A percentile compares a stretch with the other conserved stretches of the same genome.
Conservation (phyloP, 1,140 invertebrate genomes). For the Eumeta japonica region DNA sequence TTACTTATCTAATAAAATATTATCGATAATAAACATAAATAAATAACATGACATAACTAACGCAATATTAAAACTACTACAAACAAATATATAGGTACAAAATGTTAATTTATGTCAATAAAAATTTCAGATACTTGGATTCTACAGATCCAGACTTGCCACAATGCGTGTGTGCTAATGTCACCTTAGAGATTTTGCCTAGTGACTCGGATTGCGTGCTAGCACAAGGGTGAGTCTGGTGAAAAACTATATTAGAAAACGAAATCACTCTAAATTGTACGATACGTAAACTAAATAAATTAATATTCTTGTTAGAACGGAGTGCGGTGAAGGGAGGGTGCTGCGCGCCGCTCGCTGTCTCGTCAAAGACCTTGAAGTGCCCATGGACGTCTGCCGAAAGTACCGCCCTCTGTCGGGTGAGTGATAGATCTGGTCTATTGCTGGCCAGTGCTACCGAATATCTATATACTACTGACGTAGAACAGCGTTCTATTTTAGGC, state of each 20-base stretch:
- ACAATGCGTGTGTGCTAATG: constrained; percentile 37
- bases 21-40: no score
- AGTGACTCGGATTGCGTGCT: constrained; percentile 44
- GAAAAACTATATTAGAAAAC: neutral
- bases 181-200: constrained; percentile 37
- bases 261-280: constrained; percentile 1
- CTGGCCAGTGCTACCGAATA: no score
- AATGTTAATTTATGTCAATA: no score
- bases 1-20: constrained; percentile 4
- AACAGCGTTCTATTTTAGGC: no score
- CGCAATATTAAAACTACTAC: no score
- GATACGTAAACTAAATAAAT: constrained; percentile 3
- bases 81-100: no score
- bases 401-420: constrained; percentile 46
- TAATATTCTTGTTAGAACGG: constrained; percentile 22
- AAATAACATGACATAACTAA: no score
- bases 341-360: constrained; percentile 41
- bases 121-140: constrained; percentile 36
- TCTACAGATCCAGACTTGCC: constrained; percentile 39
- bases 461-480: no score
- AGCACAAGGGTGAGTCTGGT: constrained; percentile 28
- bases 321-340: constrained; percentile 42
- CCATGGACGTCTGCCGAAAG: constrained; percentile 47
- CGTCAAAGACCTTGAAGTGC: constrained; percentile 37
- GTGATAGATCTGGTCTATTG: neutral